Conservation (phyloP, 2,797 vertebrate genomes). For the Crypturellus tataupa region DNA sequence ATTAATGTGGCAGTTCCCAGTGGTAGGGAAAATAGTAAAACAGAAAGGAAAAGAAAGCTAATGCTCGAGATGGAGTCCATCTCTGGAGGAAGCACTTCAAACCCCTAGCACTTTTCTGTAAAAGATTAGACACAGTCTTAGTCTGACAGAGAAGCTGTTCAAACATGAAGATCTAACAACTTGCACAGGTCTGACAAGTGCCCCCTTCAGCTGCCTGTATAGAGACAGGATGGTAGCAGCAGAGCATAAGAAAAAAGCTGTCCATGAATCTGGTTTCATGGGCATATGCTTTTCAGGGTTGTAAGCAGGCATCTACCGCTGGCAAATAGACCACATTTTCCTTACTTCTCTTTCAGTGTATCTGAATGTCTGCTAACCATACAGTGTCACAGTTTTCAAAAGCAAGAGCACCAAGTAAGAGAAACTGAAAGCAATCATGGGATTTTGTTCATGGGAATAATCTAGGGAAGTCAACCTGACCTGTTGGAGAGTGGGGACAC, state of each 20-base stretch:
- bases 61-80: neutral
- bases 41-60: neutral
- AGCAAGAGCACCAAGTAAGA: neutral
- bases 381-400: neutral
- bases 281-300: neutral
- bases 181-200: neutral
- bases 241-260: neutral
- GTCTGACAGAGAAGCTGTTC: neutral
- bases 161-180: neutral
- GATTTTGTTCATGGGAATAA: neutral
- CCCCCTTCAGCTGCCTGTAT: neutral
- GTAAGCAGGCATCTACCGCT: neutral
- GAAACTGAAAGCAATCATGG: neutral
- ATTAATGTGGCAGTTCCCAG: neutral
- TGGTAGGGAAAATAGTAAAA: neutral
- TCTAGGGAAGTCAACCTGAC: neutral
- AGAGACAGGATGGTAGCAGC: fast-evolving
- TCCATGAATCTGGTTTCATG: neutral
- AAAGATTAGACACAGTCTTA: neutral
- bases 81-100: neutral
- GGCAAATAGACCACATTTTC: neutral
- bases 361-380: neutral
- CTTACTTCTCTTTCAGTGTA: neutral
- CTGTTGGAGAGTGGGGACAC: neutral
- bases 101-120: neutral